Evolutionary conservation across 2,113 vertebrate species (phyloP).

Genomic region (Scomber scombrus): DNA sequence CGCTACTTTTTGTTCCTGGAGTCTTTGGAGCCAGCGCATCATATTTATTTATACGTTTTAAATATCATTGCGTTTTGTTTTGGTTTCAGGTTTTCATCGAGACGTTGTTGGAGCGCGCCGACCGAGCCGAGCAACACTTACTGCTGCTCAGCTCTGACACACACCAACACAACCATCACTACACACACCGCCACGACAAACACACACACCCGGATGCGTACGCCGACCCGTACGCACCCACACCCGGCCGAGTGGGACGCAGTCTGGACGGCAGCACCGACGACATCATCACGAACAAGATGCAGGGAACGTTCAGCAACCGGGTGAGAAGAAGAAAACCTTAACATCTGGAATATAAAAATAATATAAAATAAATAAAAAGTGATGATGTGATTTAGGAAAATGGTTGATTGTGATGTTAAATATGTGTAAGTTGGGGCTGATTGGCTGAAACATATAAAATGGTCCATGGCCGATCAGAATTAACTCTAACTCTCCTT

Average conservation of each 20-base stretch:
- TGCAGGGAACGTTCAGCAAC: conserved; percentile 53
- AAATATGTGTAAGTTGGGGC: neutral
- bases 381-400: neutral
- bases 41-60: neutral
- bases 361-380: neutral
- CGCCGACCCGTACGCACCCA: conserved; percentile 5
- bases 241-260: conserved; percentile 6
- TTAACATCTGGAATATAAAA: neutral
- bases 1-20: no score
- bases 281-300: conserved; percentile 36
- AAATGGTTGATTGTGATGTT: no score
- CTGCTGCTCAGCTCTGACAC: conserved; percentile 85
- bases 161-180: conserved; percentile 13
- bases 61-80: neutral
- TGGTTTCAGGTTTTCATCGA: conserved; percentile 89
- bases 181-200: conserved; percentile 45
- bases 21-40: no score
- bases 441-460: neutral
- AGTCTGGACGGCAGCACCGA: conserved; percentile 67
- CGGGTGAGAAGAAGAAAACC: conserved; percentile 42
- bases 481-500: neutral
- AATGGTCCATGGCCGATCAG: no score
- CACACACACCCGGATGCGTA: neutral
- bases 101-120: conserved; percentile 92
- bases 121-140: conserved; percentile 90